Percentiles rank a stretch among this genome's conserved stretches.
Evolutionary conservation across 1,140 invertebrate species (phyloP).

Genomic region (Eriosoma lanigerum): DNA sequence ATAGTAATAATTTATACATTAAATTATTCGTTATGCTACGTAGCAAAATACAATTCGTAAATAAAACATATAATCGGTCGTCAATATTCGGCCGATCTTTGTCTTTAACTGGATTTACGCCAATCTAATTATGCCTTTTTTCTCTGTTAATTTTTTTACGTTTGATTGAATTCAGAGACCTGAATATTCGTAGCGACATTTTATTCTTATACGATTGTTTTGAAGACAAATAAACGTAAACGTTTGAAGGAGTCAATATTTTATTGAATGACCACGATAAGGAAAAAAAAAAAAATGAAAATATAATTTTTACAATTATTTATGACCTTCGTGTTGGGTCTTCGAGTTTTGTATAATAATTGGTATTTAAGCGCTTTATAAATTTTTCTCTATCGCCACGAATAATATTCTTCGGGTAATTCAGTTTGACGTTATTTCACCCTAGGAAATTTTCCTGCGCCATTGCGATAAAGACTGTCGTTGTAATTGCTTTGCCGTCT

Average conservation of each 20-base stretch:
- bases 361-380: slow-evolving; percentile 16
- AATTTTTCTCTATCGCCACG: slow-evolving; percentile 18
- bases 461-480: slow-evolving; percentile 21
- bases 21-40: background rate
- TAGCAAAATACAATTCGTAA: background rate
- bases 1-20: background rate
- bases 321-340: slow-evolving; percentile 12
- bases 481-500: slow-evolving; percentile 24
- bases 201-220: background rate
- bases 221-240: background rate
- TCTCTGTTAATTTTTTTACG: background rate
- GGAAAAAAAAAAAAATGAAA: background rate
- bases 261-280: background rate
- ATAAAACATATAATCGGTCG: slow-evolving; percentile 20
- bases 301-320: slow-evolving; percentile 3
- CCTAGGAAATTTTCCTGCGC: slow-evolving; percentile 20
- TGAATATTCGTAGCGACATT: background rate
- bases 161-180: slow-evolving; percentile 4
- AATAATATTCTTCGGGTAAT: slow-evolving; percentile 7
- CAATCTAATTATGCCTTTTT: background rate
- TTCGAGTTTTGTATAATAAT: background rate
- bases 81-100: background rate
- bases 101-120: slow-evolving; percentile 3
- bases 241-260: background rate
- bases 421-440: slow-evolving; percentile 35